phyloP scores from a whole-genome alignment of 1,140 invertebrate genomes.

The Dendroctonus ponderosae region DNA sequence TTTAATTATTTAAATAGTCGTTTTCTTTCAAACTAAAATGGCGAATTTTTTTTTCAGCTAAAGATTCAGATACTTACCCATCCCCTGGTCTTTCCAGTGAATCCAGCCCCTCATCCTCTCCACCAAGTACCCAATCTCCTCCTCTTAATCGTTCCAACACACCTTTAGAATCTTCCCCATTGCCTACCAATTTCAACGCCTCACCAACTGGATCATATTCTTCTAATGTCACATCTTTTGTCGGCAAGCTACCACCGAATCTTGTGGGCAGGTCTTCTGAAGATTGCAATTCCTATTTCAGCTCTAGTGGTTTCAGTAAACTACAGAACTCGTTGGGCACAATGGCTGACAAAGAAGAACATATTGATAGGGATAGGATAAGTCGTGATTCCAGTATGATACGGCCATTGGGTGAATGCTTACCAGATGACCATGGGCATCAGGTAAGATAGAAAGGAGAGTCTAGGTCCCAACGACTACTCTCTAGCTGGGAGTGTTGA shows the following conservation, averaged over 20 bases:
- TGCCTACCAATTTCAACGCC: not conserved
- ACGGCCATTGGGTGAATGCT: constrained; percentile 13
- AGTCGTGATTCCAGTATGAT: constrained; percentile 1
- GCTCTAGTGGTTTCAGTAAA: constrained; percentile 27
- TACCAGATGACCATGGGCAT: constrained; percentile 20
- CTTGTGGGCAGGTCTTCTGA: constrained; percentile 10
- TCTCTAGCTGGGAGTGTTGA: too few species aligned
- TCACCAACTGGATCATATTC: constrained; percentile 1
- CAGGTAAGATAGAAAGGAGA: too few species aligned
- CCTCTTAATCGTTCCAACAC: constrained; percentile 8
- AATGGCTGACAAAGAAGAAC: constrained; percentile 9
- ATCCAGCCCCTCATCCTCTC: constrained; percentile 26
- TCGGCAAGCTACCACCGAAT: constrained; percentile 18
- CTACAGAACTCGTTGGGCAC: constrained; percentile 14
- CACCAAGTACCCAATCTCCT: constrained; percentile 21
- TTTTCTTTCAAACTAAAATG: not conserved
- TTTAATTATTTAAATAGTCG: not conserved
- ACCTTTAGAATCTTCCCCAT: not conserved
- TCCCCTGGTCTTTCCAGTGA: constrained; percentile 20
- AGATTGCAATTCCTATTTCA: constrained; percentile 29
- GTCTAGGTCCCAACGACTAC: too few species aligned
- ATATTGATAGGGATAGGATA: constrained; percentile 1
- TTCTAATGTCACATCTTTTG: constrained; percentile 7
- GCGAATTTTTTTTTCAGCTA: constrained; percentile 14
- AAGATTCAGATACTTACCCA: constrained; percentile 28